Evolutionary conservation across 2,888 invertebrate genomes (phyloP).

Genomic region (Caenorhabditis plicata): DNA sequence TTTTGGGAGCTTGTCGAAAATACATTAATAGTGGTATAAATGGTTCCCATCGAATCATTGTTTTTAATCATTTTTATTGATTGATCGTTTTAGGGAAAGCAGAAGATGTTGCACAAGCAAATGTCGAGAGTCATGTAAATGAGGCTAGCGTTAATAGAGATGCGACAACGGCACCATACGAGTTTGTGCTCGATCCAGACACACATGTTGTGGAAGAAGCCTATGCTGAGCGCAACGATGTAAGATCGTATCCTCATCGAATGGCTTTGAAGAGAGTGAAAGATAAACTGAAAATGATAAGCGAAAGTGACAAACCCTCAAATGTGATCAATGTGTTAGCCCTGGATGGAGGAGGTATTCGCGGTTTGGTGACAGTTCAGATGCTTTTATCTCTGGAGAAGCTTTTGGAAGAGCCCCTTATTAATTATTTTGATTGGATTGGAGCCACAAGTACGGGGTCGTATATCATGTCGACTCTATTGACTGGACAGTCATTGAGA

Average conservation of each 20-base stretch:
- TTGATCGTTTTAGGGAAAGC: too few relatives aligned
- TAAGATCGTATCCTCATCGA: conserved; percentile 34
- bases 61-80: background rate
- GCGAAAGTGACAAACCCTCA: conserved; percentile 36
- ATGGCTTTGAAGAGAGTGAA: conserved; percentile 38
- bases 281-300: conserved; percentile 27
- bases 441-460: conserved; percentile 87
- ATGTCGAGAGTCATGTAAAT: conserved; percentile 17
- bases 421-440: conserved; percentile 85
- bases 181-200: conserved; percentile 43
- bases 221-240: conserved; percentile 31
- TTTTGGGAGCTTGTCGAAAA: conserved; percentile 13
- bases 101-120: conserved; percentile 5
- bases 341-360: conserved; percentile 95
- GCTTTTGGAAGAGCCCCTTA: conserved; percentile 52
- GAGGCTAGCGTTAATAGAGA: conserved; percentile 8
- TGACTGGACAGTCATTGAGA: conserved; percentile 71
- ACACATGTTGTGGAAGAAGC: conserved; percentile 36
- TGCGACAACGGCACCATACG: conserved; percentile 38
- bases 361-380: conserved; percentile 70
- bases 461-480: conserved; percentile 82
- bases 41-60: too few relatives aligned
- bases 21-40: too few relatives aligned
- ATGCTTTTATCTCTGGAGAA: conserved; percentile 52
- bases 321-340: conserved; percentile 71